Conservation (phyloP, 2,113 vertebrate genomes). For the Pelusios castaneus region DNA sequence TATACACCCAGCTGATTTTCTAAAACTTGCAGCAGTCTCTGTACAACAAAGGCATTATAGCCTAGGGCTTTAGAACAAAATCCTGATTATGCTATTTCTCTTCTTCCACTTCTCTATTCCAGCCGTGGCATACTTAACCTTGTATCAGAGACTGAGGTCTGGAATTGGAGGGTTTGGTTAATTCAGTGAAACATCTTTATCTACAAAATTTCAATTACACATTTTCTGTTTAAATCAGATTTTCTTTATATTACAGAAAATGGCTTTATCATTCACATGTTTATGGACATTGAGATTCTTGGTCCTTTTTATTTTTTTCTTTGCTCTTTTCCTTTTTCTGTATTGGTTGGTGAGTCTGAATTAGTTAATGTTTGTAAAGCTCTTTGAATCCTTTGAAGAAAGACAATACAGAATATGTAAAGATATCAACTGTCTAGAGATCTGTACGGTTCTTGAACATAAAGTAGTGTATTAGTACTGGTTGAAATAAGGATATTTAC, state of each 20-base stretch:
- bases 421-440: not conserved
- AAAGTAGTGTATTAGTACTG: not conserved
- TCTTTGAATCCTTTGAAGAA: not conserved
- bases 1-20: not conserved
- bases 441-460: not conserved
- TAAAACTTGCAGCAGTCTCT: not conserved
- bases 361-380: not conserved
- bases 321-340: not conserved
- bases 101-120: not conserved
- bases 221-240: not conserved
- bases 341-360: not conserved
- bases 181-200: not conserved
- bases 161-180: not conserved
- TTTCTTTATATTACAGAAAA: not conserved
- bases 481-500: not conserved
- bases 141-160: not conserved
- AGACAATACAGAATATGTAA: not conserved
- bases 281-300: not conserved
- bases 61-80: conserved; percentile 29
- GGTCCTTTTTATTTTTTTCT: not conserved
- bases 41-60: not conserved
- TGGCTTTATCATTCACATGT: not conserved
- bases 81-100: not conserved
- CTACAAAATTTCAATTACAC: not conserved
- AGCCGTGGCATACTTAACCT: not conserved